These are phyloP conservation scores for Pipistrellus nathusii DNA, from an alignment of 2,797 vertebrate genomes.

Conservation along the genomic window DNA sequence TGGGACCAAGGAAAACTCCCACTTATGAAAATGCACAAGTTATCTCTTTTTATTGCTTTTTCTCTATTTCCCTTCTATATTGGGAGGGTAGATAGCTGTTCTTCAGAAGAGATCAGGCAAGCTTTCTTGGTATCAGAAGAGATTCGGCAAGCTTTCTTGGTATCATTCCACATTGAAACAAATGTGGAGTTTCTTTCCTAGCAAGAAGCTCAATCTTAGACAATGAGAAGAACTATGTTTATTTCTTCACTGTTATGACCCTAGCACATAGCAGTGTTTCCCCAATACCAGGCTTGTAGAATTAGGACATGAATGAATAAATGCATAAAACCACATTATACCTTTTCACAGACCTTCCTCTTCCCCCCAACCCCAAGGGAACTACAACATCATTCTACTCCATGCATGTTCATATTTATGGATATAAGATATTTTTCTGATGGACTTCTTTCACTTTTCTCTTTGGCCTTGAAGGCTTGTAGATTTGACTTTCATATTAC, in stretches of 20 bases:
- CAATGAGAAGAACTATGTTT: not conserved
- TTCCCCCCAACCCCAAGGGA: not conserved
- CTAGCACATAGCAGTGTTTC: not conserved
- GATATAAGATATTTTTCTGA: not conserved
- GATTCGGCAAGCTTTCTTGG: not conserved
- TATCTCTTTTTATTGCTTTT: not conserved
- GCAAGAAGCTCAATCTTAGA: not conserved
- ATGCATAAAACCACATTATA: not conserved
- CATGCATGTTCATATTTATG: not conserved
- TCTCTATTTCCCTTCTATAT: not conserved
- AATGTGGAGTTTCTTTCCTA: not conserved
- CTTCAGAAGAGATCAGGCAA: not conserved
- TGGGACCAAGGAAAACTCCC: not conserved
- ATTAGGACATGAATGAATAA: not conserved
- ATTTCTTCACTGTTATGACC: not conserved
- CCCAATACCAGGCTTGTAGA: not conserved
- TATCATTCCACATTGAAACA: not conserved
- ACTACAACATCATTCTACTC: not conserved
- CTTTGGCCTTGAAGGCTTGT: not conserved
- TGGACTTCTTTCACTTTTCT: not conserved
- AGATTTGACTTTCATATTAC: not conserved
- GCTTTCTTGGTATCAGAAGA: not conserved
- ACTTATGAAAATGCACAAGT: not conserved
- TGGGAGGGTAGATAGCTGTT: not conserved
- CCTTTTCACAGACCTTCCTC: not conserved